Evolutionary conservation across 2,113 vertebrate genomes (phyloP), one percentile per base, ranked within the genome.

Genomic region (Sphaerodactylus townsendi): DNA sequence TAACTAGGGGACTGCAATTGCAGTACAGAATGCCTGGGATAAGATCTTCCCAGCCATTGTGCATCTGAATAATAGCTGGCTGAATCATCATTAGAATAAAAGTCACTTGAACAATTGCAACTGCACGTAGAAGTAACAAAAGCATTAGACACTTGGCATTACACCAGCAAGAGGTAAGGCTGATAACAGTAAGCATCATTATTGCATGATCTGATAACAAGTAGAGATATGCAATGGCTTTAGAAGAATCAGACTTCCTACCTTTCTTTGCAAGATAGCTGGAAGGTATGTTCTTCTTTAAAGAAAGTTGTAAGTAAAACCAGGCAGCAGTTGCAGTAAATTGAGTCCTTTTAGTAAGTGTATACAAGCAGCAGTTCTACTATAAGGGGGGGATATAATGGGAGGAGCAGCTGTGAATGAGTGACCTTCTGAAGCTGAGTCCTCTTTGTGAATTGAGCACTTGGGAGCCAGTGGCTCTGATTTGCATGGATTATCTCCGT

Each of bases 401-500:
- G 96, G 95, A 96, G 97, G 96, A 97, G 96, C 96, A 94, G 96
- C 94, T 96, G 96, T 96, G 95, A 96, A 95, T 95, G 94, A 96
- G 96, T 97, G 96, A 96, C 96, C 97, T 97, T 97, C 97, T 96
- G 96, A 96, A 97, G 96, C 96, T 94, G 95, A 95, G 96, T 95
- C 96, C 96, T 96, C 97, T 96, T 97, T 97, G 97, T 98, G 97
- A 98, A 97, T 97, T 96, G 94, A 96, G 97, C 97, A 96, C 94
- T 85, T 94, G 96, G 95, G 95, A 97, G 95, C 96, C 95, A 95
- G 94, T 95, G 97, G 95, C 95, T 94, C 97, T 96, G 97, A 98
- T 99, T 98, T 99, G 97, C 98, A 98, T 98, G 97, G 97, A 98
- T 99, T 99, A 98, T 97, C 97, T 97, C 96, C 97, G 97, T 96